Conservation (phyloP, 2,888 invertebrate species). For the Stegophylla sp. region DNA sequence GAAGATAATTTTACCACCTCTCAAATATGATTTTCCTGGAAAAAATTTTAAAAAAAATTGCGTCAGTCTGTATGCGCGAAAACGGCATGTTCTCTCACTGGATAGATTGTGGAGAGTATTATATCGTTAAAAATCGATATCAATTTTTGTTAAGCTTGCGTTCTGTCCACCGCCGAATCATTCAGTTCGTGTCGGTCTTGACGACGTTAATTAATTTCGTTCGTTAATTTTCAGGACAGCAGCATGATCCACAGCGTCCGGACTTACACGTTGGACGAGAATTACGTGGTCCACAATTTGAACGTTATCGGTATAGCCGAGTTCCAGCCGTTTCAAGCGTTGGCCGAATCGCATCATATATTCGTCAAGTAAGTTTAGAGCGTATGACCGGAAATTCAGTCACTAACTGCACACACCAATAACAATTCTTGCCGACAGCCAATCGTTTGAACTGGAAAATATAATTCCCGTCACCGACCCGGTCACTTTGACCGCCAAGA, state of each 20-base stretch:
- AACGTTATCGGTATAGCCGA: conserved; percentile 65
- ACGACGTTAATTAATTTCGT: too few species aligned
- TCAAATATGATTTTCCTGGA: too few species aligned
- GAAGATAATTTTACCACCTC: too few species aligned
- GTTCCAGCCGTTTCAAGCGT: conserved; percentile 66
- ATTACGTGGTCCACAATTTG: conserved; percentile 63
- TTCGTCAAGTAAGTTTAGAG: conserved; percentile 64
- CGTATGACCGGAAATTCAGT: background rate
- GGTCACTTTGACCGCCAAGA: background rate
- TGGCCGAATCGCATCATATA: conserved; percentile 66
- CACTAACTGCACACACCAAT: too few species aligned
- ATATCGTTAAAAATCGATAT: too few species aligned
- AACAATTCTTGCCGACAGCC: conserved; percentile 62
- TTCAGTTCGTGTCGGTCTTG: too few species aligned
- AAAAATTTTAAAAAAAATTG: too few species aligned
- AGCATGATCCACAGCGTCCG: conserved; percentile 66
- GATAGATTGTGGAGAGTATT: too few species aligned
- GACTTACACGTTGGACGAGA: conserved; percentile 64
- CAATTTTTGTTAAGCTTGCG: too few species aligned
- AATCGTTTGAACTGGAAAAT: conserved; percentile 64
- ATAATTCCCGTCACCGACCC: conserved; percentile 59
- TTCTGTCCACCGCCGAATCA: too few species aligned
- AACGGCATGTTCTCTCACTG: too few species aligned
- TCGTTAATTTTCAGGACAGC: conserved; percentile 64
- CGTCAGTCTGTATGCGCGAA: too few species aligned